These are phyloP conservation scores for Ganaspis sp. DNA, from an alignment of 1,140 invertebrate species.

Conservation along the genomic window DNA sequence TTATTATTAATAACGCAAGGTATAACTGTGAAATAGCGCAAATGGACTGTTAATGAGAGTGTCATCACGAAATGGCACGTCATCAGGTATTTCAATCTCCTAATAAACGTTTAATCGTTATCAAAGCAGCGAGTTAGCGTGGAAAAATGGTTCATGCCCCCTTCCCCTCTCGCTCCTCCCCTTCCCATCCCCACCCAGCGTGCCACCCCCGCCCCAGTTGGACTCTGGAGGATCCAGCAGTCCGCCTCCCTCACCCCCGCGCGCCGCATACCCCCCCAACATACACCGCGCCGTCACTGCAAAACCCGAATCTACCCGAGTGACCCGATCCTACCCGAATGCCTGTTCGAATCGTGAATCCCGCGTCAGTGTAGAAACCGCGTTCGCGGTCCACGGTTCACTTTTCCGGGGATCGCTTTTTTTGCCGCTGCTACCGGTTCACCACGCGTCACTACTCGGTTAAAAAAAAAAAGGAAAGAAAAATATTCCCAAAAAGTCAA, in stretches of 20 bases:
- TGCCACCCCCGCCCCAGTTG: background rate
- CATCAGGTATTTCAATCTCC: background rate
- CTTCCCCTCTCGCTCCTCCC: conserved; percentile 23
- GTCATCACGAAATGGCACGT: background rate
- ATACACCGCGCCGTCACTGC: conserved; percentile 53
- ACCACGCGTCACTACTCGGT: conserved; percentile 52
- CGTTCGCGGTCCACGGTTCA: conserved; percentile 77
- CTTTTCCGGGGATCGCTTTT: conserved; percentile 67
- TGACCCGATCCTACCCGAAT: conserved; percentile 69
- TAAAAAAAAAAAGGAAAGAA: background rate
- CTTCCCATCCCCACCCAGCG: background rate
- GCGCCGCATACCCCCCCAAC: conserved; percentile 35
- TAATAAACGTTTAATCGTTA: background rate
- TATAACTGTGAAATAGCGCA: no score
- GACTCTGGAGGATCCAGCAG: background rate
- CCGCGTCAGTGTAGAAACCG: conserved; percentile 76
- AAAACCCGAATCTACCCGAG: conserved; percentile 61
- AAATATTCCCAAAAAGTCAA: background rate
- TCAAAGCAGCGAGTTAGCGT: conserved; percentile 14
- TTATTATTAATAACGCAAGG: no score
- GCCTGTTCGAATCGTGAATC: conserved; percentile 73
- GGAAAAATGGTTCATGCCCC: conserved; percentile 30
- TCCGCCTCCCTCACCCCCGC: conserved; percentile 35
- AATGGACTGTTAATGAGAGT: background rate
- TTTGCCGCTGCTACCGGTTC: conserved; percentile 41